phyloP scores from a whole-genome alignment of 2,113 vertebrate genomes.

The Megaleporinus macrocephalus region DNA sequence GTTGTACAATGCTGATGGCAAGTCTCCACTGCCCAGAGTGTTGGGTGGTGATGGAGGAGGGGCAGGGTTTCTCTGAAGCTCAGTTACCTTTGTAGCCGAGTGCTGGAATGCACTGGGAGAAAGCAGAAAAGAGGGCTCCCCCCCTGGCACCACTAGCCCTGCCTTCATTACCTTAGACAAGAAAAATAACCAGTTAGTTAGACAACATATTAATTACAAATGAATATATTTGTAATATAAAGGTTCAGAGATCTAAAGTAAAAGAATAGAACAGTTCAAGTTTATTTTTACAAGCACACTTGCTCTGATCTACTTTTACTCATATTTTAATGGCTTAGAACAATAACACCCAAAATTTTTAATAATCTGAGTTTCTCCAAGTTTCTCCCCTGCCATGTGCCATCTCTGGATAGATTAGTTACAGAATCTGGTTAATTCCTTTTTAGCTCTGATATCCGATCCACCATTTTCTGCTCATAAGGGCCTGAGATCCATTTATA shows the following conservation, averaged over 20 bases:
- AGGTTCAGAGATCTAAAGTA: not conserved
- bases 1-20: slow-evolving; percentile 79
- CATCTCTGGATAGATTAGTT: no score
- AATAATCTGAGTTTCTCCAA: no score
- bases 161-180: slow-evolving; percentile 77
- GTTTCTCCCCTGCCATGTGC: no score
- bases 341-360: no score
- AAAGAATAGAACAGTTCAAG: no score
- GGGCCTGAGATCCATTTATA: no score
- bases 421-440: no score
- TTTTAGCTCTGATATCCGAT: no score
- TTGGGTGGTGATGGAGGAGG: slow-evolving; percentile 72
- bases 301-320: no score
- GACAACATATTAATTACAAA: not conserved
- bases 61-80: slow-evolving; percentile 74
- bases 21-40: slow-evolving; percentile 74
- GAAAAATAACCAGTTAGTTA: not conserved
- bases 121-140: slow-evolving; percentile 82
- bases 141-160: slow-evolving; percentile 73
- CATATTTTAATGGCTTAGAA: not conserved
- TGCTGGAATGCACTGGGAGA: slow-evolving; percentile 95
- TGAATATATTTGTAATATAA: not conserved
- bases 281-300: no score
- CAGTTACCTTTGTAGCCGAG: slow-evolving; percentile 76
- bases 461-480: no score